These are phyloP conservation scores for Anthopleura xanthogrammica DNA, from an alignment of 92 coral and sea anemone species.

Conservation along the genomic window DNA sequence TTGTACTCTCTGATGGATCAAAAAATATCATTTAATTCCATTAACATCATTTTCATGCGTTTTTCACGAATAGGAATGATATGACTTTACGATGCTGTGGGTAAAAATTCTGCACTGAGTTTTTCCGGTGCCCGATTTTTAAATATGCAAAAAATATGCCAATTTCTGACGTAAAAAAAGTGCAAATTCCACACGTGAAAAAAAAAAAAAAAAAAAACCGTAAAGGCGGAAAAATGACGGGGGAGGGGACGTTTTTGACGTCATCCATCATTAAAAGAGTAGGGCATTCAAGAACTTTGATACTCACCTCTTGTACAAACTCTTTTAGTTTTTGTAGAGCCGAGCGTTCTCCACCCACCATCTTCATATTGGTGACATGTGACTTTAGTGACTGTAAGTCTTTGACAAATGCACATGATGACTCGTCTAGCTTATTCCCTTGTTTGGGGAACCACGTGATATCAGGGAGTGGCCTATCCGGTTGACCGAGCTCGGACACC, in stretches of 20 bases:
- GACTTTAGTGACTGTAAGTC: neutral
- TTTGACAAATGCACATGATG: neutral
- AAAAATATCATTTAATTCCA: neutral
- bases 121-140: too few relatives aligned
- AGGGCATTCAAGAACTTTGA: neutral
- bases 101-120: too few relatives aligned
- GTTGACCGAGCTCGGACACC: conserved; percentile 63
- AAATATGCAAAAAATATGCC: too few relatives aligned
- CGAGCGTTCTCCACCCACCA: conserved; percentile 78
- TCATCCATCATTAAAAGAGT: neutral
- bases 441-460: conserved; percentile 18
- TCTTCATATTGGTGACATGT: neutral
- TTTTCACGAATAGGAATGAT: too few relatives aligned
- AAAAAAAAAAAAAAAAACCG: too few relatives aligned
- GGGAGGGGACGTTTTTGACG: too few relatives aligned
- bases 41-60: too few relatives aligned
- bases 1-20: neutral
- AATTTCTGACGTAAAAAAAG: too few relatives aligned
- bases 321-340: conserved; percentile 54
- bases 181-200: too few relatives aligned
- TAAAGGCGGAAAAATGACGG: too few relatives aligned
- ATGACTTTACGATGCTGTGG: too few relatives aligned
- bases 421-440: neutral
- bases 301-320: conserved; percentile 58
- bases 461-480: conserved; percentile 43